Base-by-base conservation (phyloP, 2,113 vertebrate species). In the Cettia cetti region DNA sequence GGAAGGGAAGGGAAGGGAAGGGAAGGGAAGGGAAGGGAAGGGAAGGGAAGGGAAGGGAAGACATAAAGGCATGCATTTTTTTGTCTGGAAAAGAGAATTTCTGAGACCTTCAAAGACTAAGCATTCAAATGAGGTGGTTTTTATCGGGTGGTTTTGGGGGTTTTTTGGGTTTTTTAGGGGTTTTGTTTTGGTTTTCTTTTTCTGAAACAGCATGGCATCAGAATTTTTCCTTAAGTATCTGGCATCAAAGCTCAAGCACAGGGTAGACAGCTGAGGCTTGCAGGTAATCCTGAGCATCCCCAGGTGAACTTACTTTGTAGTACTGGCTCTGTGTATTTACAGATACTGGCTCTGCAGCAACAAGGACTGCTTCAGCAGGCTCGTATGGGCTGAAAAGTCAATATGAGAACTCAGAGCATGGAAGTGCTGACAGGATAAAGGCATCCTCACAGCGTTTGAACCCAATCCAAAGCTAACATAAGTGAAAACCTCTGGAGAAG, bases 361-460 rank as follows among this genome's bases (percentile, higher is more conserved):
- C 71, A 59, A 77, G 59, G 61, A 61, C 37, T 59, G 63, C 50
- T 92, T 82, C 24, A 5, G 63, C 71, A 92, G 70, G 64, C 64
- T 93, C 0, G 0, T 54, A 72, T 88, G 89, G 68, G 42, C 52
- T 89, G 44, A 81, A 85, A 96, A 93, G 56, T 86, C 83, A 59
- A 54, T 75, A 66, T 70, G 57, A 90, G 64, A 89, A 61, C 42
- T 59, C 59, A 20, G 45, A 90, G 75, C 0, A 0, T 83, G 88
- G 93, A 97, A 96, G 79, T 95, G 94, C 95, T 96, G 93, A 96
- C 92, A 94, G 93, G 47, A 91, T 88, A 78, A 90, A 94, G 88
- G 82, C 82, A 66, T 93, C 82, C 90, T 88, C 60, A 74, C 35
- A 83, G 64, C 0, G 0, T 75, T 81, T 97, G 92, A 96, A 93